Base-by-base conservation (phyloP, 2,888 invertebrate species). In the Cephus spinipes region DNA sequence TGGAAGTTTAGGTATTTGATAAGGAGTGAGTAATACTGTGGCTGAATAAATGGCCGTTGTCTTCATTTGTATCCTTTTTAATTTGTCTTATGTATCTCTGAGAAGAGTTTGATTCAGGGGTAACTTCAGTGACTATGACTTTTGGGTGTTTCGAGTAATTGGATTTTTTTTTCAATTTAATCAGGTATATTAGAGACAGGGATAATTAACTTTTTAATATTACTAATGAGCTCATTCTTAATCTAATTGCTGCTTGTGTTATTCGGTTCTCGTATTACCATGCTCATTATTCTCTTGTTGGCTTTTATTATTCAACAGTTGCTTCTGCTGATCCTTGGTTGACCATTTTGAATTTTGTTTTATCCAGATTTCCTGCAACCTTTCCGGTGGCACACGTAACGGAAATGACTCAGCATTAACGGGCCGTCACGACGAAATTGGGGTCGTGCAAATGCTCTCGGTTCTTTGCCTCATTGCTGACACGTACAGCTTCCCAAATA, bases 391-490 rank as follows among this genome's bases (percentile, higher is more conserved):
- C 35, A 68, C 76, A 79, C 79, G 82, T 78, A 76, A 75, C 74
- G 79, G 81, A 80, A 81, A 81, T 79, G 79, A 82, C 80, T 82
- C 76, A 69, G 76, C 74, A 79, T 83, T 78, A 82, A 77, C 40
- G 68, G 36, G 9, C 23, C 11, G 74, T 73, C 31, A 75, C 76
- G 75, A 78, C 77, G 81, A 81, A 82, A 84, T 84, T 78, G 82
- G 73, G 81, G 79, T 82, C 79, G 77, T 73, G 71, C 68, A 34
- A 77, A 80, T 69, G 68, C 77, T 80, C 77, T 75, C 74, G 40
- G 15, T 4, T 15, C 15, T 40, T 40, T 40, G 15, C 40, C 15
- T 55, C 55, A 55, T 23, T 55, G 55, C 55, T 55, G 55, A 55
- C 55, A 55, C 55, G 23, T 55, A 55, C 55, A 55, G 55, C 23